Evolutionary conservation across 1,140 invertebrate species (phyloP), one percentile per base, ranked within the genome.

Genomic region (Tetragnatha versicolor): DNA sequence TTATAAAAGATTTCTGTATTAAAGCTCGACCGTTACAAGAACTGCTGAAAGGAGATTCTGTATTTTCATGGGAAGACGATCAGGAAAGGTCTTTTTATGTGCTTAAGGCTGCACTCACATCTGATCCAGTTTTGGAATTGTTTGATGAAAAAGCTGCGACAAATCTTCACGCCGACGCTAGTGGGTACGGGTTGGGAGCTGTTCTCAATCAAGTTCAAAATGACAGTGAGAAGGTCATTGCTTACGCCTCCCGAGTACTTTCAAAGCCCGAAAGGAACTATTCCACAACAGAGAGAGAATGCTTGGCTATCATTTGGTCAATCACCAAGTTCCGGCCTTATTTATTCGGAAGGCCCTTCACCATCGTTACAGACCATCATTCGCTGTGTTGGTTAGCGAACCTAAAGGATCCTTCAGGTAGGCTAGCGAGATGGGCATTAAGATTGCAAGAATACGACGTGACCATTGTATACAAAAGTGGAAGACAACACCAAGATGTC

Each of bases 151-250:
- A 42, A 0, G 17, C 37, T 3, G 39, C 25, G 47, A 45, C 86
- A 66, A 83, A 84, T 0, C 75, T 88, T 0, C 84, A 85, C 29
- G 86, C 85, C 0, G 88, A 88, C 82, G 86, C 86, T n/a, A 85
- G 84, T 17, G 83, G 84, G 14, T 79, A 81, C 75, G 85, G 85
- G 4, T 68, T 88, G 45, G 85, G 85, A 7, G 87, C 85, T 9
- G 83, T 87, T 5, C 58, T 88, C n/a, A 83, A 83, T 25, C 86
- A 88, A 82, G 79, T 81, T 10, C 47, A 83, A 14, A 79, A 83
- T 42, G 82, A 83, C 2, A 65, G 82, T 63, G 29, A 83, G 49
- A 39, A 65, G 37, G 79, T 82, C 4, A 78, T 83, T 10, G 83
- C 81, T 1, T 84, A 83, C 65, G 82, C 68, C 3, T 66, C 42